Base-by-base conservation (phyloP, 2,797 vertebrate genomes). In the Apogon hyalosoma region DNA sequence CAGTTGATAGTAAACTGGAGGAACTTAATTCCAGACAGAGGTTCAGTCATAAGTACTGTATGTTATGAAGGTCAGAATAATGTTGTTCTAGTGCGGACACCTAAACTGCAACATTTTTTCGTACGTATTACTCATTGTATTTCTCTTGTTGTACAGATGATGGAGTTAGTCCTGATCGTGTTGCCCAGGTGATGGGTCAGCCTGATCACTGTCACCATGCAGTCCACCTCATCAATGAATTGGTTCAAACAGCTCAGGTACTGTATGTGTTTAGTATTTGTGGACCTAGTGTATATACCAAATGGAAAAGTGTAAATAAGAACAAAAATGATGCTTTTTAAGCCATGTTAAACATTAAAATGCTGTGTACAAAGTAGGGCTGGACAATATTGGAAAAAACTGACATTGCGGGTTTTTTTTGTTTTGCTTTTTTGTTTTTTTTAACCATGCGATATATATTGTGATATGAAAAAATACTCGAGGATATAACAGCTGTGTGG, bases 101-200 rank as follows among this genome's bases (percentile, higher is more conserved):
- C 8, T 0, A 45, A 49, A 19, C 12, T 16, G 33, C 2, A 21
- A 11, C 1, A 14, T 46, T 24, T 58, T 31, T 51, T 15, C 14
- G 12, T 16, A 21, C 19, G 10, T 38, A 12, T 7, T 31, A 1
- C 19, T 38, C 21, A 7, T 31, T 42, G 6, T 49, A 0, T 54
- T 54, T 65, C 24, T 28, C 24, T 21, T 41, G n/a, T 57, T 3
- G 0, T 79, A 4, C 92, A 99, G 98, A 99, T 83, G 98, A 99
- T 51, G 97, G 97, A 15, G 92, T 98, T 88, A 99, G 96, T 84
- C 94, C 96, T 0, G 97, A 99, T 64, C 90, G 97, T 84, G 93
- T 98, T 0, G 98, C 98, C 0, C 97, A 98, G 91, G 96, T 99
- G 89, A 98, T 98, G 96, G 98, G 98, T 6, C 97, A 97, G 88